A percentile compares a stretch with the other conserved stretches of the same genome.
Conservation (phyloP, 2,888 invertebrate species). For the Catocala sponsa region DNA sequence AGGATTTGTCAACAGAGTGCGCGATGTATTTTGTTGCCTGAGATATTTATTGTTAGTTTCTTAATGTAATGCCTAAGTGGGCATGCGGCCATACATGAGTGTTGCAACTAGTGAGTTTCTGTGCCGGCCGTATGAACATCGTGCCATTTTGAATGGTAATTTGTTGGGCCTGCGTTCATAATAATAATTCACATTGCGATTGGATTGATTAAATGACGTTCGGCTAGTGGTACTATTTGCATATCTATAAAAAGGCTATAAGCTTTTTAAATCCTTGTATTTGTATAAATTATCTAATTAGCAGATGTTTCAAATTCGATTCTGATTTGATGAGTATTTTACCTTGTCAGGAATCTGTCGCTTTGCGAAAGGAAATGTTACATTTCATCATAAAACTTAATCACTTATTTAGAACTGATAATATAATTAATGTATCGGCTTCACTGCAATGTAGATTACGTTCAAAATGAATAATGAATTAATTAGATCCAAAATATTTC, state of each 20-base stretch:
- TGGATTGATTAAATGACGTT: conserved; percentile 50
- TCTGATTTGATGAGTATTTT: conserved; percentile 6
- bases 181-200: conserved; percentile 53
- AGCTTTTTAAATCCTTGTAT: conserved; percentile 26
- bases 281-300: conserved; percentile 40
- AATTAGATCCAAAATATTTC: too few species aligned
- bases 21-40: conserved; percentile 85
- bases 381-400: too few species aligned
- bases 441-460: too few species aligned
- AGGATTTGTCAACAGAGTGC: conserved; percentile 87
- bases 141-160: conserved; percentile 65
- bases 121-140: conserved; percentile 47
- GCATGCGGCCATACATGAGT: conserved; percentile 61
- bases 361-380: too few species aligned
- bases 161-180: conserved; percentile 57
- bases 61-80: conserved; percentile 80
- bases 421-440: too few species aligned
- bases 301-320: conserved; percentile 12
- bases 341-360: background rate
- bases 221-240: conserved; percentile 38
- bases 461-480: too few species aligned
- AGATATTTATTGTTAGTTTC: conserved; percentile 84
- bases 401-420: too few species aligned
- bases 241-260: conserved; percentile 40
- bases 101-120: conserved; percentile 54